phyloP scores from a whole-genome alignment of 2,797 vertebrate species.

The Neomorphus geoffroyi region DNA sequence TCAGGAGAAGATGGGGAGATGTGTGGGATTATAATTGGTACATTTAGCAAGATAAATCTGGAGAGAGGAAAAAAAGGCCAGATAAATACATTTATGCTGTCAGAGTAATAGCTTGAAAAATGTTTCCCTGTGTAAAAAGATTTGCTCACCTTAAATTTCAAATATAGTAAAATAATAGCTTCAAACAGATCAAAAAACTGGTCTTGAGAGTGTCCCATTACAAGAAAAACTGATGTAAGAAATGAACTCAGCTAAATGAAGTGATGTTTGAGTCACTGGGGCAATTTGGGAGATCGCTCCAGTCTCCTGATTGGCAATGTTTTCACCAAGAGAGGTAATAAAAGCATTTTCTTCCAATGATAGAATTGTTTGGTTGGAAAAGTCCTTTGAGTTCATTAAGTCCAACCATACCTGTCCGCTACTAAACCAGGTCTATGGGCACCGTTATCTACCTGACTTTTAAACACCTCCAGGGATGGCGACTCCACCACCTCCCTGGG shows the following conservation, averaged over 20 bases:
- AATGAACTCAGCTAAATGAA: neutral
- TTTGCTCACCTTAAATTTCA: neutral
- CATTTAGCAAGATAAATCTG: slow-evolving; percentile 27
- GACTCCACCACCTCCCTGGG: too few species aligned
- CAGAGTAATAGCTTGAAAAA: neutral
- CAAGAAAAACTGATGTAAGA: neutral
- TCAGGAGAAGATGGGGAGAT: neutral
- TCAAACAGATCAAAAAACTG: neutral
- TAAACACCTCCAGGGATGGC: too few species aligned
- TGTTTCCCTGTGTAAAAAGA: neutral
- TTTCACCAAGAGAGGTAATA: too few species aligned
- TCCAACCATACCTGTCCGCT: too few species aligned
- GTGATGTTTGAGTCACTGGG: neutral
- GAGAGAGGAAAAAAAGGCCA: neutral
- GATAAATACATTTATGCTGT: neutral
- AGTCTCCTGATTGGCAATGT: too few species aligned
- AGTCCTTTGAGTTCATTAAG: too few species aligned
- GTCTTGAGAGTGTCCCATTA: neutral
- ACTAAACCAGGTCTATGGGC: too few species aligned
- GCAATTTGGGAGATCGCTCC: neutral
- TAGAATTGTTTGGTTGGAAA: too few species aligned
- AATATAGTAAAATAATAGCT: neutral
- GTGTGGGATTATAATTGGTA: slow-evolving; percentile 21
- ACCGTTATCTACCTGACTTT: too few species aligned
- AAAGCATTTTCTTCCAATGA: too few species aligned